Conservation (phyloP, 2,797 vertebrate species). For the Takifugu rubripes region DNA sequence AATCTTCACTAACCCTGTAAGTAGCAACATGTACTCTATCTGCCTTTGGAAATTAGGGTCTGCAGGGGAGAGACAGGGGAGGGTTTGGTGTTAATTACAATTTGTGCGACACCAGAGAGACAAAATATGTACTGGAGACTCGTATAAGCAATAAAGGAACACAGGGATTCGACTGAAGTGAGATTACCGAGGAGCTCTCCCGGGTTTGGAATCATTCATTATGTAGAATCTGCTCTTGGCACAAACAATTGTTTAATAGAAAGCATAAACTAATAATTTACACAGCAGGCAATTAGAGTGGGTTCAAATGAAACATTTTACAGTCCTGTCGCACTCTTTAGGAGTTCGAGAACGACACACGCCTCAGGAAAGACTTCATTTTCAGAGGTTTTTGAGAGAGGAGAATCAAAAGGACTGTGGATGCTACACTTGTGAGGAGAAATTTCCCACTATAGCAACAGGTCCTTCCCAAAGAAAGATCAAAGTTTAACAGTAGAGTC, state of each 20-base stretch:
- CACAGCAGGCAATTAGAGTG: constrained; percentile 44
- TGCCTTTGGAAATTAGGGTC: constrained; percentile 27
- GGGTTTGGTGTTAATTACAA: constrained; percentile 50
- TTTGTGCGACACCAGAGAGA: constrained; percentile 48
- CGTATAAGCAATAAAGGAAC: constrained; percentile 25
- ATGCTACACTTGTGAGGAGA: too few species aligned
- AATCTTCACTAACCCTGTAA: constrained; percentile 19
- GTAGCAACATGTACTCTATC: constrained; percentile 26
- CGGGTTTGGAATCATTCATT: constrained; percentile 54
- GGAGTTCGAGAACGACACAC: too few species aligned
- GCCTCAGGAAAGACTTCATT: constrained; percentile 13
- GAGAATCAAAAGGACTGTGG: too few species aligned
- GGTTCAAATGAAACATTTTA: constrained; percentile 34
- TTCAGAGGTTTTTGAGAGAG: not conserved
- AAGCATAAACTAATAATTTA: constrained; percentile 58
- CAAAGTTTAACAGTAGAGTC: not conserved
- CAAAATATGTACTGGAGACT: constrained; percentile 13
- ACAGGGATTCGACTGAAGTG: constrained; percentile 38
- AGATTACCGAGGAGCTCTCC: constrained; percentile 51
- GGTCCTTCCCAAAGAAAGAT: too few species aligned
- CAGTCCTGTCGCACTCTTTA: not conserved
- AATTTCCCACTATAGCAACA: too few species aligned
- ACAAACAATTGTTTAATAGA: constrained; percentile 68
- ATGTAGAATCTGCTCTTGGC: constrained; percentile 39
- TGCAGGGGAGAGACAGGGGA: constrained; percentile 6